These are phyloP conservation scores for Mycetomoellerius zeteki DNA, from an alignment of 1,140 invertebrate species.

Conservation along the genomic window DNA sequence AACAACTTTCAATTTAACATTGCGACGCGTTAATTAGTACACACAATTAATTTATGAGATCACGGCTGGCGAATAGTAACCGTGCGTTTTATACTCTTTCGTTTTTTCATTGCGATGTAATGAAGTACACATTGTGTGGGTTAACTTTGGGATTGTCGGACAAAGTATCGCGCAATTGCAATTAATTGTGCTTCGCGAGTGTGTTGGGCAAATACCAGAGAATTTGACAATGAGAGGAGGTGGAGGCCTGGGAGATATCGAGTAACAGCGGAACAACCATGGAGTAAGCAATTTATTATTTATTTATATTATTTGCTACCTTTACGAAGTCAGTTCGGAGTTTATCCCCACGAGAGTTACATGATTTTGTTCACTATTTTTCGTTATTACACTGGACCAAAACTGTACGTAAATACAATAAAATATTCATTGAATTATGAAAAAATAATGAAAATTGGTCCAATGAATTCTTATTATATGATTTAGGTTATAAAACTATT, in stretches of 20 bases:
- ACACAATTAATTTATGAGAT: not conserved
- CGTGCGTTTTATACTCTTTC: not conserved
- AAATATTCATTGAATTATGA: too few relatives aligned
- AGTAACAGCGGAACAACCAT: not conserved
- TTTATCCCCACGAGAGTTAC: not conserved
- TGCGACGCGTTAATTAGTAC: not conserved
- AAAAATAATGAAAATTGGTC: too few relatives aligned
- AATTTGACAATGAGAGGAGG: not conserved
- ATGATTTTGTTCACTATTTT: not conserved
- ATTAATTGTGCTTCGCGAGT: not conserved
- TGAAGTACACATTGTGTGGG: not conserved
- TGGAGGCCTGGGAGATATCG: not conserved
- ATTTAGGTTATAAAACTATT: too few relatives aligned
- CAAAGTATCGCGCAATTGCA: not conserved
- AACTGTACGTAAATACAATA: too few relatives aligned
- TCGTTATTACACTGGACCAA: too few relatives aligned
- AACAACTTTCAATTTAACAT: not conserved
- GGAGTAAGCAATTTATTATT: not conserved
- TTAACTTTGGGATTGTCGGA: not conserved
- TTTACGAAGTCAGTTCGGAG: not conserved
- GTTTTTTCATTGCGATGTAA: not conserved
- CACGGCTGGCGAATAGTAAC: not conserved
- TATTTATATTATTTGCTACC: not conserved
- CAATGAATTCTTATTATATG: too few relatives aligned
- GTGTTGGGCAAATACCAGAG: not conserved